Percentiles rank a stretch among this genome's conserved stretches.
phyloP scores from a whole-genome alignment of 1,140 invertebrate species.

The Dolichoris vasculosae region DNA sequence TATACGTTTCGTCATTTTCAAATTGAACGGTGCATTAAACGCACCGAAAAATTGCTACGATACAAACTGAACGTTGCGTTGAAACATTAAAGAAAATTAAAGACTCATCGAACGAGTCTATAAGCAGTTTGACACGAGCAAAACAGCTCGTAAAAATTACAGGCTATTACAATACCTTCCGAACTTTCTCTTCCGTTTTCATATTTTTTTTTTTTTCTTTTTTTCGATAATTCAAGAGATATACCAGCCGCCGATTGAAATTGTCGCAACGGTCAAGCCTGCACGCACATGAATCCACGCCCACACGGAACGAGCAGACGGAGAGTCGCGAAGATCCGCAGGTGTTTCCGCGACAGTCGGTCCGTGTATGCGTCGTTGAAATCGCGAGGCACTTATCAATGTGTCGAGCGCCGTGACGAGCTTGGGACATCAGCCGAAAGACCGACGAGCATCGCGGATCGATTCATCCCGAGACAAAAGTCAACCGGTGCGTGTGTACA shows the following conservation, averaged over 20 bases:
- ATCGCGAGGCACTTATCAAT: constrained; percentile 34
- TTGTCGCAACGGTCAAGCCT: neutral
- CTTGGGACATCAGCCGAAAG: neutral
- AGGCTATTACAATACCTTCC: neutral
- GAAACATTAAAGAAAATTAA: neutral
- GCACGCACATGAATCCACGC: neutral
- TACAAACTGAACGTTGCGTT: neutral
- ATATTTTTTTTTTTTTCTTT: neutral
- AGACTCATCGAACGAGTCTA: neutral
- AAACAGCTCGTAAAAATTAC: neutral
- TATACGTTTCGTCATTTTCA: neutral
- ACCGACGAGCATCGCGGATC: constrained; percentile 25
- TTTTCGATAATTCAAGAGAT: neutral
- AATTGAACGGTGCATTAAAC: neutral
- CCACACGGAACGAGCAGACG: neutral
- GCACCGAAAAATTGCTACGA: neutral
- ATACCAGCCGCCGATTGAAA: neutral
- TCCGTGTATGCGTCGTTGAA: neutral
- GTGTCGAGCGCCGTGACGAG: constrained; percentile 28
- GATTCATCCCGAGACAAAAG: constrained; percentile 43
- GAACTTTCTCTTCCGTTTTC: constrained; percentile 6
- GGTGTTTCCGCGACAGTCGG: neutral
- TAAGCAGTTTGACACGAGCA: neutral
- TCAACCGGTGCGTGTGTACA: neutral
- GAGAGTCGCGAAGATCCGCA: neutral